phyloP scores from a whole-genome alignment of 1,140 invertebrate species.

The Lucilia sericata region DNA sequence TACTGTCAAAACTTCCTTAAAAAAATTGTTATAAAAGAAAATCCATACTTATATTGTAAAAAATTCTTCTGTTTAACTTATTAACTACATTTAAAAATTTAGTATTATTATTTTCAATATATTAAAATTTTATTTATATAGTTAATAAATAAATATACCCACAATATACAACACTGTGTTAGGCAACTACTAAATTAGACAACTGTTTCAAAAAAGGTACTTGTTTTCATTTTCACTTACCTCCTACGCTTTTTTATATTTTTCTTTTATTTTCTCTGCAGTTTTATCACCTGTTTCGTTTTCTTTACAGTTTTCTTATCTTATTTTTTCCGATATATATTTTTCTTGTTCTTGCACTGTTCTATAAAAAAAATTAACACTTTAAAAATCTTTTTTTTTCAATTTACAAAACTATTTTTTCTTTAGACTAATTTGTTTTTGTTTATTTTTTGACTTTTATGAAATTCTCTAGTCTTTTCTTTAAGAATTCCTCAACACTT shows the following conservation, averaged over 20 bases:
- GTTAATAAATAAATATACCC: too few species aligned
- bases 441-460: background rate
- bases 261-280: background rate
- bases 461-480: background rate
- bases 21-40: too few species aligned
- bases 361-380: background rate
- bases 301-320: background rate
- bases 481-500: background rate
- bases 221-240: conserved; percentile 5
- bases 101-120: too few species aligned
- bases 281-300: conserved; percentile 25
- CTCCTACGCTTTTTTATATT: conserved; percentile 18
- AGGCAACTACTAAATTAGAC: background rate
- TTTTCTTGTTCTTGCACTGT: background rate
- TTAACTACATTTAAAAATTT: too few species aligned
- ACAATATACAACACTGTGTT: background rate
- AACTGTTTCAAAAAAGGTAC: background rate
- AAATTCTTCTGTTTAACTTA: too few species aligned
- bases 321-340: background rate
- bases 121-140: too few species aligned
- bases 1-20: too few species aligned
- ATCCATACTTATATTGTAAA: too few species aligned
- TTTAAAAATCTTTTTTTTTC: background rate
- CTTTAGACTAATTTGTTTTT: background rate
- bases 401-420: background rate